These are phyloP conservation scores for Euleptes europaea DNA, from an alignment of 2,113 vertebrate genomes.

Conservation along the genomic window DNA sequence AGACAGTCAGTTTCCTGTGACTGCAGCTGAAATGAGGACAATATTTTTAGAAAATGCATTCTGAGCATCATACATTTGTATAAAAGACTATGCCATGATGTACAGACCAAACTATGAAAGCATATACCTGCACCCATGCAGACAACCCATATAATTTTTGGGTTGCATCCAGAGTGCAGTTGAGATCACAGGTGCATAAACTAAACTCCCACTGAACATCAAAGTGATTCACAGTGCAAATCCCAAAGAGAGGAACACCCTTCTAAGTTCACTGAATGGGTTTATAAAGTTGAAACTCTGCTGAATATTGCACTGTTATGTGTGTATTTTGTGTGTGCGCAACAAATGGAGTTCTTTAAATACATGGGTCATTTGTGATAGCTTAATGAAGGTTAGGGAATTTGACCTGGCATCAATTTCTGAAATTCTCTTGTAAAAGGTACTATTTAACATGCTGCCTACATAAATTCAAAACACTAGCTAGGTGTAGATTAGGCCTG, in stretches of 20 bases:
- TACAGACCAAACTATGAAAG: neutral
- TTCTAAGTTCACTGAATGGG: too few species aligned
- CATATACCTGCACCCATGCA: neutral
- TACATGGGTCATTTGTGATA: neutral
- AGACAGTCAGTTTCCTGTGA: neutral
- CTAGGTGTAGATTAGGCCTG: neutral
- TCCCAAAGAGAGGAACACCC: too few species aligned
- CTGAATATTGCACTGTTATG: neutral
- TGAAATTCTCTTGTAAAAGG: neutral
- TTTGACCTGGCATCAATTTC: slow-evolving; percentile 2
- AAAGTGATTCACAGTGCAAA: too few species aligned
- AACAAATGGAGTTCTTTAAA: slow-evolving; percentile 4
- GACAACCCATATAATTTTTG: neutral
- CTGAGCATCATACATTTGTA: neutral
- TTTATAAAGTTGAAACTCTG: too few species aligned
- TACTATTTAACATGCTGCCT: neutral
- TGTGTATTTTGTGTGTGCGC: too few species aligned
- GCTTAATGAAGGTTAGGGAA: neutral
- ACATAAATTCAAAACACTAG: slow-evolving; percentile 11
- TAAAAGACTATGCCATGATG: neutral
- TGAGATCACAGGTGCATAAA: neutral
- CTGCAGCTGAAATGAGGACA: neutral
- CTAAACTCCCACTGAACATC: neutral
- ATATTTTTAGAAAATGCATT: neutral
- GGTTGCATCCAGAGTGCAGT: neutral